Base-by-base conservation (phyloP, 2,113 vertebrate species). In the Odontesthes bonariensis region DNA sequence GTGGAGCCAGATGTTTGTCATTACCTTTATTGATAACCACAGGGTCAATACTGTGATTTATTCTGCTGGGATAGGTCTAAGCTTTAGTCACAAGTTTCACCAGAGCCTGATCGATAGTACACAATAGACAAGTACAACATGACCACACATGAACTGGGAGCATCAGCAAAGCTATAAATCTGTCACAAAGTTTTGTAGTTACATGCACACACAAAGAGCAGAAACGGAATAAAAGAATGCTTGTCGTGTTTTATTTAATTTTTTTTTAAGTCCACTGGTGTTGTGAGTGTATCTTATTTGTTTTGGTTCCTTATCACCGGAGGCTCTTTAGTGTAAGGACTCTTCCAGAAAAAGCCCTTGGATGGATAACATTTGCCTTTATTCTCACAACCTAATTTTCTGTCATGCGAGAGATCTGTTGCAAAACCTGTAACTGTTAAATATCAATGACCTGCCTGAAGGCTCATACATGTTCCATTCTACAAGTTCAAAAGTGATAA, bases 71-170 rank as follows among this genome's bases (percentile, higher is more conserved):
- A 92, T 87, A 70, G 82, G 87, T 80, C 92, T 91, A 86, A 92
- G 93, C 92, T 92, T 94, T 92, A 93, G 93, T 94, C 92, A 94
- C 93, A 93, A 93, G 92, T 93, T 93, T 93, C 89, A 91, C 87
- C 67, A 81, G 68, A 64, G 32, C 62, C 54, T 77, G 87, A 94
- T 95, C 93, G 92, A 94, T 94, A 92, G 88, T 86, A 88, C 89
- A 92, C 92, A 92, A 88, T 88, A 79, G 88, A 89, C 91, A 92
- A 91, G 90, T 94, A 90, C 86, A 91, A 92, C 85, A 91, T 88
- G 81, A 82, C 82, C 77, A 84, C 76, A 78, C 69, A 65, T 89
- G 82, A 91, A 90, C 66, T 79, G 44, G 81, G 77, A 83, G 83
- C 77, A 68, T 80, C 81, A 89, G 89, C 82, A 88, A 85, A 81